Evolutionary conservation across 1,140 invertebrate species (phyloP).

Genomic region (Propsilocerus akamusi): DNA sequence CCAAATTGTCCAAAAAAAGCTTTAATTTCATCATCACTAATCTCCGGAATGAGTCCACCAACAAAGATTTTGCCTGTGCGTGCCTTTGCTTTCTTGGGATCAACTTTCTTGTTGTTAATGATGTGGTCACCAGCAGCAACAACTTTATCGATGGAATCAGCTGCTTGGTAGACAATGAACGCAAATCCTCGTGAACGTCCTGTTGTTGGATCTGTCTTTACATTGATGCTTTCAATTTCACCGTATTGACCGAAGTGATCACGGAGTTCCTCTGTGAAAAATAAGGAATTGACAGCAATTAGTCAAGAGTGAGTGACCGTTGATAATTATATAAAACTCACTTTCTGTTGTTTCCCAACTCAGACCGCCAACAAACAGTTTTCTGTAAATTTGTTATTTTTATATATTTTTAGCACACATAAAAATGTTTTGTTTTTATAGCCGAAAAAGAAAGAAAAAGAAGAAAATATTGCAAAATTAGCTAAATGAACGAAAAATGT

Average conservation of each 20-base stretch:
- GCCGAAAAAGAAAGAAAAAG: not conserved
- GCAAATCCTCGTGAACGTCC: conserved; percentile 82
- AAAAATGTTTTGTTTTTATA: too few relatives aligned
- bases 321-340: conserved; percentile 36
- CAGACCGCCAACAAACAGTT: conserved; percentile 92
- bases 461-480: not conserved
- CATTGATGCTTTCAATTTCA: conserved; percentile 83
- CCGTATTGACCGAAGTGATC: conserved; percentile 80
- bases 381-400: conserved; percentile 46
- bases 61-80: conserved; percentile 90
- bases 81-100: conserved; percentile 88
- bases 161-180: conserved; percentile 82
- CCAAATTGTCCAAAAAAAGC: conserved; percentile 80
- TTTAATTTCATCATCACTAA: conserved; percentile 83
- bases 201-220: conserved; percentile 81
- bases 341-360: conserved; percentile 96
- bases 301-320: conserved; percentile 6
- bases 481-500: too few relatives aligned
- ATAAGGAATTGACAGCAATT: conserved; percentile 22
- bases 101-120: conserved; percentile 85
- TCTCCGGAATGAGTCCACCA: conserved; percentile 74
- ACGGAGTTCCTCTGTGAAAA: conserved; percentile 73
- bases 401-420: not conserved
- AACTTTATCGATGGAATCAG: conserved; percentile 81
- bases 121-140: conserved; percentile 68